Evolutionary conservation across 2,113 vertebrate genomes (phyloP).

Genomic region (Pomatorhinus ruficollis): DNA sequence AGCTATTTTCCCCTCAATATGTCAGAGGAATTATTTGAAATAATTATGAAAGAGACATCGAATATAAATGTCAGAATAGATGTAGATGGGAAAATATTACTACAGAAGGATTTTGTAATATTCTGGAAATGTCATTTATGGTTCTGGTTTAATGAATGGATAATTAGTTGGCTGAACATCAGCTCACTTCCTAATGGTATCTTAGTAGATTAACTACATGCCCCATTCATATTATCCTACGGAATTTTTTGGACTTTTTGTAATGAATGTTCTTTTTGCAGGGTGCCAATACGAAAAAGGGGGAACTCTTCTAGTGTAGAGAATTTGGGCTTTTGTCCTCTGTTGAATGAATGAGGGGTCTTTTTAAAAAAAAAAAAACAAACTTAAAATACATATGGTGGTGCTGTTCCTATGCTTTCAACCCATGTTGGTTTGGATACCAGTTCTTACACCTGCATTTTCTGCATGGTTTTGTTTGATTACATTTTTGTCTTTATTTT

Average conservation of each 20-base stretch:
- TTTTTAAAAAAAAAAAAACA: neutral
- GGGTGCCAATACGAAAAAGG: neutral
- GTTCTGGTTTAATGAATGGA: conserved; percentile 66
- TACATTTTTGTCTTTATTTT: neutral
- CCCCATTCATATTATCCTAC: conserved; percentile 47
- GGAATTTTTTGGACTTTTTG: conserved; percentile 1
- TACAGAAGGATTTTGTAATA: conserved; percentile 40
- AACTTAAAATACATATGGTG: neutral
- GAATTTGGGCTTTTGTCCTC: neutral
- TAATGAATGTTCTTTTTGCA: neutral
- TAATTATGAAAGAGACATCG: conserved; percentile 61
- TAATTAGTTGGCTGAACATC: conserved; percentile 62
- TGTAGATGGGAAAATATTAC: conserved; percentile 62
- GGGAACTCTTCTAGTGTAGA: neutral
- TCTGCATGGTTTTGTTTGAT: neutral
- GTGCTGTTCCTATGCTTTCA: neutral
- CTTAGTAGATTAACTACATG: conserved; percentile 54
- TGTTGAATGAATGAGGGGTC: neutral
- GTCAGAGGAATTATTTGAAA: conserved; percentile 64
- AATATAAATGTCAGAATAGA: conserved; percentile 70
- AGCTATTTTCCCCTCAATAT: conserved; percentile 52
- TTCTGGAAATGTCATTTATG: conserved; percentile 66
- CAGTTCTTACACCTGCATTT: neutral
- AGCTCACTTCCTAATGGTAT: conserved; percentile 51
- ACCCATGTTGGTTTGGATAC: neutral